Evolutionary conservation across 2,888 invertebrate species (phyloP).

Genomic region (Lacanobia wlatinum): DNA sequence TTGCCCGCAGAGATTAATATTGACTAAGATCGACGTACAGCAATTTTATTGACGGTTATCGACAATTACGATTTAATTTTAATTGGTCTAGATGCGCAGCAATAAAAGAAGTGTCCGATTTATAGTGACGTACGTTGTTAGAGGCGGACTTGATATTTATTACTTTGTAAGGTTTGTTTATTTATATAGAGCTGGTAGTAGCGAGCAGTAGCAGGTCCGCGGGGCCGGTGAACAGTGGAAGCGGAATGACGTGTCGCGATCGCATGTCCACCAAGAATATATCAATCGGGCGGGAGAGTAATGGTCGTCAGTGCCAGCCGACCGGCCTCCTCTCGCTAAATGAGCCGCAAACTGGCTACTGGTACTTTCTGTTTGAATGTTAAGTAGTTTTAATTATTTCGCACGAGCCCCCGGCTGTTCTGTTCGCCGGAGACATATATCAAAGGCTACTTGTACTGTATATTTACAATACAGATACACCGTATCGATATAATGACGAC

Average conservation of each 20-base stretch:
- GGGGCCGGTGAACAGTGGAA: conserved; percentile 69
- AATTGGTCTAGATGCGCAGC: conserved; percentile 76
- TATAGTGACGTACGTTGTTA: conserved; percentile 81
- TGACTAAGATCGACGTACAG: conserved; percentile 66
- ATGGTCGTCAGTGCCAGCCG: conserved; percentile 80
- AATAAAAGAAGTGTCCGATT: conserved; percentile 84
- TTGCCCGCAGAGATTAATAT: conserved; percentile 61
- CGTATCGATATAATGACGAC: conserved; percentile 76
- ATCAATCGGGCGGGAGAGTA: conserved; percentile 87
- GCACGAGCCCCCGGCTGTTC: conserved; percentile 82
- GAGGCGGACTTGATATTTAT: conserved; percentile 82
- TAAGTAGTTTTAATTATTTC: conserved; percentile 90
- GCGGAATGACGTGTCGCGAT: conserved; percentile 87
- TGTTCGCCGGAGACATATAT: conserved; percentile 80
- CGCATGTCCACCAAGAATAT: conserved; percentile 88
- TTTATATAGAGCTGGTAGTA: conserved; percentile 72
- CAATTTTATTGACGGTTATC: conserved; percentile 76
- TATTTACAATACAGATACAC: conserved; percentile 68
- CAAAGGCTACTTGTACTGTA: conserved; percentile 68
- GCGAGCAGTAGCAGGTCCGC: conserved; percentile 65
- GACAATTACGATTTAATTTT: conserved; percentile 84
- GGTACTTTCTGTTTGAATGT: conserved; percentile 88
- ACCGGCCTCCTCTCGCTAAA: conserved; percentile 80
- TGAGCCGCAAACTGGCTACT: conserved; percentile 85
- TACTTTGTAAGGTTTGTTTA: conserved; percentile 78